phyloP scores from a whole-genome alignment of 2,888 invertebrate genomes.

The Holacanthella duospinosa region DNA sequence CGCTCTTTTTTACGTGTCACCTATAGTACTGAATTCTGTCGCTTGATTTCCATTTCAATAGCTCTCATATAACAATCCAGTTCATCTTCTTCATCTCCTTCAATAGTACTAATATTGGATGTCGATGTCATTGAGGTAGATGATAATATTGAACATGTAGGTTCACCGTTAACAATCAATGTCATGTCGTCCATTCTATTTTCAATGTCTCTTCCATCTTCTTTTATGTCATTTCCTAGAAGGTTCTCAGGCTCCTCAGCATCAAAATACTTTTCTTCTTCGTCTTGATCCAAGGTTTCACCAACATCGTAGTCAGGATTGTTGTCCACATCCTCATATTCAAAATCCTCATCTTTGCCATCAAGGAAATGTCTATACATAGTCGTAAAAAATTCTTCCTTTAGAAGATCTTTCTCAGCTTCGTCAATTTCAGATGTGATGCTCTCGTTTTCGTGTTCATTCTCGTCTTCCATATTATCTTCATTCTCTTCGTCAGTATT shows the following conservation, averaged over 20 bases:
- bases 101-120: no score
- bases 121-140: no score
- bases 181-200: no score
- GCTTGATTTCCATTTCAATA: constrained; percentile 24
- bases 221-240: no score
- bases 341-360: constrained; percentile 70
- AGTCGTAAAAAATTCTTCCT: constrained; percentile 68
- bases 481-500: constrained; percentile 9
- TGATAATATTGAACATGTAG: no score
- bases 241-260: no score
- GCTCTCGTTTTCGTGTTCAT: constrained; percentile 38
- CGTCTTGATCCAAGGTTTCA: constrained; percentile 63
- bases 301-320: constrained; percentile 69
- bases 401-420: constrained; percentile 50
- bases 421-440: constrained; percentile 37
- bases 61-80: constrained; percentile 31
- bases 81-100: constrained; percentile 34
- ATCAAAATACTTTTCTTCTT: constrained; percentile 84
- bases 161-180: no score
- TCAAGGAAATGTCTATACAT: constrained; percentile 77
- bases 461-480: constrained; percentile 33
- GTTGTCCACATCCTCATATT: constrained; percentile 68
- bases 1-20: no score
- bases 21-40: no score
- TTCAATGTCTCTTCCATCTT: no score